These are phyloP conservation scores for Lumbricus terrestris DNA, from an alignment of 2,888 invertebrate genomes.

Conservation along the genomic window DNA sequence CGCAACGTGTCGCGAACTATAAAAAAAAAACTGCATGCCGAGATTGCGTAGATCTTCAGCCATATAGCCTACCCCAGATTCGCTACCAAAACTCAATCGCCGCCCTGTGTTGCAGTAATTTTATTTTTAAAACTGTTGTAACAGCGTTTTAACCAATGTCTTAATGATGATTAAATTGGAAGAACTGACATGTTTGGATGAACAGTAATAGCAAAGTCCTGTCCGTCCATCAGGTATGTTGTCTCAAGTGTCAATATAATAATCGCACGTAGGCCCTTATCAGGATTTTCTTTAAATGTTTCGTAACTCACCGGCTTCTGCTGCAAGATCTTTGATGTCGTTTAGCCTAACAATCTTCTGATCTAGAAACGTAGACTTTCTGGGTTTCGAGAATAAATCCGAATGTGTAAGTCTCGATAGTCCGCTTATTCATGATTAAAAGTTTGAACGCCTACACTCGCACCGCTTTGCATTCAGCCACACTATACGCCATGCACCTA, in stretches of 20 bases:
- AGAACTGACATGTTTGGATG: background rate
- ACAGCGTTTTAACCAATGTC: background rate
- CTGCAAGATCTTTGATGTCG: background rate
- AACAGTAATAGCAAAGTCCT: background rate
- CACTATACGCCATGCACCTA: background rate
- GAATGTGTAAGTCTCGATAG: conserved; percentile 3
- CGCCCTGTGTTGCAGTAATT: background rate
- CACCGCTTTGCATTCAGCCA: background rate
- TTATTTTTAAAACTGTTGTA: background rate
- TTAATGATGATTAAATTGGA: background rate
- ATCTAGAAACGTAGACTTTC: background rate
- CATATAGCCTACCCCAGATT: too few relatives aligned
- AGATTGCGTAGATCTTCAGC: background rate
- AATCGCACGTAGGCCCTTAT: background rate
- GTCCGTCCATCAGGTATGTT: background rate
- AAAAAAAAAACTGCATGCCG: background rate
- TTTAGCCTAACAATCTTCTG: background rate
- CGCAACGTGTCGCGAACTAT: too few relatives aligned
- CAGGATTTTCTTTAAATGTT: background rate
- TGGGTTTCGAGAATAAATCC: background rate
- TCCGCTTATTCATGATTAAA: background rate
- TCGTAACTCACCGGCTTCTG: background rate
- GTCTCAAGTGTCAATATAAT: background rate
- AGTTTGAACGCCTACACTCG: background rate
- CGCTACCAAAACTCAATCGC: background rate